Evolutionary conservation across 92 coral and sea anemone species (phyloP).

Genomic region (Porites evermanni): DNA sequence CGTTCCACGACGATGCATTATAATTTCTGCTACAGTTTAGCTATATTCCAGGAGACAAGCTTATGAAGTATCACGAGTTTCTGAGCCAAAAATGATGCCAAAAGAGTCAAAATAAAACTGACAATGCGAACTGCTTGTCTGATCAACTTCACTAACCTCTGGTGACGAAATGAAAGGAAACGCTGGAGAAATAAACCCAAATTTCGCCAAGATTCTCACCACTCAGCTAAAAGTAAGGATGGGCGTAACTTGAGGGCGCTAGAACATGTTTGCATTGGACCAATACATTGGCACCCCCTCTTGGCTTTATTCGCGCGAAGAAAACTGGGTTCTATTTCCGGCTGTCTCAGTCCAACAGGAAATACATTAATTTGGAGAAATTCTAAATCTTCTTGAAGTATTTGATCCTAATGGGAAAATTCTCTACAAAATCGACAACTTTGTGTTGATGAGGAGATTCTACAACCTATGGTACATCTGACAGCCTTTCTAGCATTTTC

Average conservation of each 20-base stretch:
- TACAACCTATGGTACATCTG: not conserved
- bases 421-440: too few species aligned
- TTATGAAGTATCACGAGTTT: not conserved
- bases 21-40: constrained; percentile 6
- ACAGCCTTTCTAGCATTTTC: not conserved
- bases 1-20: constrained; percentile 27
- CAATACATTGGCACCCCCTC: constrained; percentile 50
- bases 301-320: not conserved
- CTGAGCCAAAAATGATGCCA: not conserved
- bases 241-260: constrained; percentile 44
- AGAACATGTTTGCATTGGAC: not conserved
- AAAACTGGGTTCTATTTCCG: constrained; percentile 42
- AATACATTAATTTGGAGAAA: too few species aligned
- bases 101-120: not conserved
- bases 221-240: constrained; percentile 11
- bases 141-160: constrained; percentile 11
- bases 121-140: not conserved
- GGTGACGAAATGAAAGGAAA: not conserved
- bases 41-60: not conserved
- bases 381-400: not conserved
- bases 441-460: not conserved
- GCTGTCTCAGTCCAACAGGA: not conserved
- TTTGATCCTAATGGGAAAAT: not conserved
- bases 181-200: constrained; percentile 6
- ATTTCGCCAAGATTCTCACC: not conserved